Conservation (phyloP, 2,113 vertebrate genomes). For the Ciconia boyciana region DNA sequence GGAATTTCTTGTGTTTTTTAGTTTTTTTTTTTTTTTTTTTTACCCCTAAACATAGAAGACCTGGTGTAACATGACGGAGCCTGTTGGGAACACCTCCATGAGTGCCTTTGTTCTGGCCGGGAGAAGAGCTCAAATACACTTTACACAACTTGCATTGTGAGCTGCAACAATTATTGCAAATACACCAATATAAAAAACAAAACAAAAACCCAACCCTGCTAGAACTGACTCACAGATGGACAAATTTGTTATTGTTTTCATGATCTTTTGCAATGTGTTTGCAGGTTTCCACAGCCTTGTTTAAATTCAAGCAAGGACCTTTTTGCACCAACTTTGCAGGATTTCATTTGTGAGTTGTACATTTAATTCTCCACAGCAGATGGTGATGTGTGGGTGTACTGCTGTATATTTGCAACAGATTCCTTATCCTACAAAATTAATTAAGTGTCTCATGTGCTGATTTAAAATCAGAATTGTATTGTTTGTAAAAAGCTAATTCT, state of each 20-base stretch:
- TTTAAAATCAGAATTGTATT: conserved; percentile 66
- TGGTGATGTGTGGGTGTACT: conserved; percentile 77
- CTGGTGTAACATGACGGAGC: fast-evolving
- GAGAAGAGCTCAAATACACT: background rate
- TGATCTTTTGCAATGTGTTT: conserved; percentile 71
- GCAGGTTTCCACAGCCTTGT: conserved; percentile 66
- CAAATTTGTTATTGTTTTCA: conserved; percentile 70
- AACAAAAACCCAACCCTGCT: background rate
- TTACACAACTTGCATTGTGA: background rate
- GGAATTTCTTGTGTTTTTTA: background rate
- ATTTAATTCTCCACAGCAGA: conserved; percentile 74
- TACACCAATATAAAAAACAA: background rate
- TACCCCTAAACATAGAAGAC: background rate
- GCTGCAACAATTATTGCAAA: conserved; percentile 26
- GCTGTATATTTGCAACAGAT: conserved; percentile 76
- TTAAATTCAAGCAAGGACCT: conserved; percentile 68
- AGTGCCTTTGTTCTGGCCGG: background rate
- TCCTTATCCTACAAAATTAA: conserved; percentile 74
- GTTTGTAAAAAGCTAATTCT: conserved; percentile 39
- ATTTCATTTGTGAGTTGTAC: conserved; percentile 69
- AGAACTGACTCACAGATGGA: conserved; percentile 58
- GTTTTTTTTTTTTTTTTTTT: background rate
- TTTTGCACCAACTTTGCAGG: conserved; percentile 67
- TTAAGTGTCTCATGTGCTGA: conserved; percentile 71
- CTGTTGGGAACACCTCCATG: background rate